phyloP scores from a whole-genome alignment of 2,888 invertebrate species.

The Cantharis flavilabris region DNA sequence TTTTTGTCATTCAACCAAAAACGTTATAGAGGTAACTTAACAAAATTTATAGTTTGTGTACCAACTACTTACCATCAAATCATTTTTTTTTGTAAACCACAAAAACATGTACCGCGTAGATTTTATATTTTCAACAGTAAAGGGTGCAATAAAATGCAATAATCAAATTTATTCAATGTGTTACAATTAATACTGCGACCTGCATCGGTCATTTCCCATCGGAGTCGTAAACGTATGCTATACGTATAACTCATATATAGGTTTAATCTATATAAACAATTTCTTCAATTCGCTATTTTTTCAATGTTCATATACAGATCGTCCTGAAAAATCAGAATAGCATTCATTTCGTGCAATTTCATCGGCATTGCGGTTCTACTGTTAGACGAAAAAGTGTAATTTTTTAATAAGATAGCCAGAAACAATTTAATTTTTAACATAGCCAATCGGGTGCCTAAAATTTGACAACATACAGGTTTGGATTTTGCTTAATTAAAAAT shows the following conservation, averaged over 20 bases:
- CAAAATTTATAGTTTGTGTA: neutral
- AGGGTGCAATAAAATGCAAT: neutral
- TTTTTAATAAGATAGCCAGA: conserved; percentile 29
- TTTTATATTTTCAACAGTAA: neutral
- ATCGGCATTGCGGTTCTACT: conserved; percentile 15
- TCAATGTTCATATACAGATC: neutral
- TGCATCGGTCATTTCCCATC: too few species aligned
- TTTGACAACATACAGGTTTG: neutral
- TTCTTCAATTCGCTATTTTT: neutral
- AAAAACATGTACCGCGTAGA: neutral
- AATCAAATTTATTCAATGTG: neutral
- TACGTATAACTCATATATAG: too few species aligned
- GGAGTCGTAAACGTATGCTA: too few species aligned
- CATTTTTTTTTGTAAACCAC: neutral
- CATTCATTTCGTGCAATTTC: neutral
- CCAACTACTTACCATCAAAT: neutral
- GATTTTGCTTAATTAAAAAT: too few species aligned
- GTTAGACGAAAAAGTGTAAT: conserved; percentile 29
- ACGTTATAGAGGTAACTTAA: neutral
- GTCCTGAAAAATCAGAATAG: neutral
- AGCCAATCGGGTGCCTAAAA: conserved; percentile 37
- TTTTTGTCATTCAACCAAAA: neutral
- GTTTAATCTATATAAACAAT: too few species aligned
- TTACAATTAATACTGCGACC: neutral
- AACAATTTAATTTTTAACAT: conserved; percentile 37